Evolutionary conservation across 2,888 invertebrate genomes (phyloP).

Genomic region (Acrobasis consociella): DNA sequence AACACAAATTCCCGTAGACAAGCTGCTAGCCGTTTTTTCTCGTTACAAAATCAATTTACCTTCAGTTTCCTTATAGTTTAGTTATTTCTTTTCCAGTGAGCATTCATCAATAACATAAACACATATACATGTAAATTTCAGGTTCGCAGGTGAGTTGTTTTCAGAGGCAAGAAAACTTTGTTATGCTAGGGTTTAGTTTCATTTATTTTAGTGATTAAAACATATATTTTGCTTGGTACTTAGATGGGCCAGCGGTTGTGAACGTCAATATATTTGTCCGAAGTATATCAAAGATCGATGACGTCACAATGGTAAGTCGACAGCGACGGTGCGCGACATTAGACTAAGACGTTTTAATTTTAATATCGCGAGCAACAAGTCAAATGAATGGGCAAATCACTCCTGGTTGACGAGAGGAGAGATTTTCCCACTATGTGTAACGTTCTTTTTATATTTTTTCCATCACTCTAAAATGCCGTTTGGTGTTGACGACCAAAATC

Average conservation of each 20-base stretch:
- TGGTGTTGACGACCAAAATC: slow-evolving; percentile 82
- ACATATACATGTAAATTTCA: slow-evolving; percentile 41
- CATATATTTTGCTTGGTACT: slow-evolving; percentile 81
- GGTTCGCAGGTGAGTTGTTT: slow-evolving; percentile 55
- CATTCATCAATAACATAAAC: slow-evolving; percentile 31
- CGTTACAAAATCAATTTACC: slow-evolving; percentile 47
- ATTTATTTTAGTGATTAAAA: slow-evolving; percentile 57
- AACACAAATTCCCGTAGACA: slow-evolving; percentile 80
- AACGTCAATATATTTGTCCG: slow-evolving; percentile 99
- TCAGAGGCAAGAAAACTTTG: slow-evolving; percentile 38
- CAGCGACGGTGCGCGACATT: slow-evolving; percentile 63
- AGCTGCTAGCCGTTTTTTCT: slow-evolving; percentile 51
- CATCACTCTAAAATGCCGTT: slow-evolving; percentile 55
- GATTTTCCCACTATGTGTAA: slow-evolving; percentile 69
- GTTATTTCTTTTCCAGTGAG: slow-evolving; percentile 34
- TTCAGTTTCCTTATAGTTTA: slow-evolving; percentile 44
- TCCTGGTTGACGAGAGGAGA: slow-evolving; percentile 62
- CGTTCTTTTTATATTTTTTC: slow-evolving; percentile 58
- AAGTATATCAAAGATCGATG: slow-evolving; percentile 99
- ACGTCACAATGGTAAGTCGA: slow-evolving; percentile 98
- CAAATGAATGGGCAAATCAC: slow-evolving; percentile 80
- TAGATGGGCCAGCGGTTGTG: slow-evolving; percentile 97
- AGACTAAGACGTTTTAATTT: slow-evolving; percentile 63
- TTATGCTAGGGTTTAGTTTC: slow-evolving; percentile 61
- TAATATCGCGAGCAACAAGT: slow-evolving; percentile 67